Evolutionary conservation across 2,797 vertebrate species (phyloP).

Genomic region (Onychomys leucogaster): DNA sequence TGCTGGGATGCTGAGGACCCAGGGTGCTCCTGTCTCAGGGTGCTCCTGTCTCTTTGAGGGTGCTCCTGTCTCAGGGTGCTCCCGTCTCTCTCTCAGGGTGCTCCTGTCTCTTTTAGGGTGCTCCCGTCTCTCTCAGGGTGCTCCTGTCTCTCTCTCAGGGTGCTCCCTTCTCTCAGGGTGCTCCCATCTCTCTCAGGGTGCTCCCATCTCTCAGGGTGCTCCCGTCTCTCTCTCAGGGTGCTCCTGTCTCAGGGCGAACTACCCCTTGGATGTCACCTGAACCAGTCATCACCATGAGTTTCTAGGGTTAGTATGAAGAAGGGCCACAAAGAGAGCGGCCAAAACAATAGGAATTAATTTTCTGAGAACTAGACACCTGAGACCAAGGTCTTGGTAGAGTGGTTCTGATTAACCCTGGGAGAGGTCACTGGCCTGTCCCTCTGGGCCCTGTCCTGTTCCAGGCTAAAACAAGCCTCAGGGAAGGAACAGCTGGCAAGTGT

Average conservation of each 20-base stretch:
- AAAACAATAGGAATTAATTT: not conserved
- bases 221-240: too few relatives aligned
- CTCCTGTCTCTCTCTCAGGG: not conserved
- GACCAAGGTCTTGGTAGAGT: too few relatives aligned
- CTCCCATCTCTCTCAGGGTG: not conserved
- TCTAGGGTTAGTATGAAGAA: not conserved
- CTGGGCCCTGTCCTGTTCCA: not conserved
- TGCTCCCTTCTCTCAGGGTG: too few relatives aligned
- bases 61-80: not conserved
- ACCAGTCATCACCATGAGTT: too few relatives aligned
- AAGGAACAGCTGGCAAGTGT: conserved; percentile 15
- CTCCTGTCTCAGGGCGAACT: not conserved
- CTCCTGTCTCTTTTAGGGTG: not conserved
- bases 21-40: not conserved
- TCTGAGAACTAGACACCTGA: not conserved
- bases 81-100: too few relatives aligned
- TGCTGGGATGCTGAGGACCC: not conserved
- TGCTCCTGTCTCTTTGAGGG: not conserved
- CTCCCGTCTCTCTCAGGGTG: not conserved
- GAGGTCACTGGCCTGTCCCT: not conserved
- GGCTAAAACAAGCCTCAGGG: not conserved
- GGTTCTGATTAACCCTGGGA: not conserved
- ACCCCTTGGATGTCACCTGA: not conserved
- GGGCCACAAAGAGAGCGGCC: rapidly evolving
- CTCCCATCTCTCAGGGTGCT: too few relatives aligned